Conservation (phyloP, 2,113 vertebrate genomes). For the Scophthalmus maximus region DNA sequence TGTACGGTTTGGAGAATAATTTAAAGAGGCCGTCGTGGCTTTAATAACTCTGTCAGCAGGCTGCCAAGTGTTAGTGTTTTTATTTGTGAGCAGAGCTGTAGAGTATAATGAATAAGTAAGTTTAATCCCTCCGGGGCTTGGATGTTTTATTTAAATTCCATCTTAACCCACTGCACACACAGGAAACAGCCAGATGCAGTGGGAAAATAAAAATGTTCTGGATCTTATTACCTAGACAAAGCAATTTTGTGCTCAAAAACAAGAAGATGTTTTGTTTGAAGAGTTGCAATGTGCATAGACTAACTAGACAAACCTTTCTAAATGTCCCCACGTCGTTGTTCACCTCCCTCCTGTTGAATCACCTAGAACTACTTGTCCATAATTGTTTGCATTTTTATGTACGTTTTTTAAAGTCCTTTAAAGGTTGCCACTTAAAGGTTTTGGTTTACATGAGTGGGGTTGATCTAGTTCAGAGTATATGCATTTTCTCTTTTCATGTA, state of each 20-base stretch:
- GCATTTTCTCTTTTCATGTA: background rate
- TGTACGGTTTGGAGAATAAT: constrained; percentile 6
- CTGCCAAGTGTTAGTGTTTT: constrained; percentile 53
- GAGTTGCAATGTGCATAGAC: background rate
- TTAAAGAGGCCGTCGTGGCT: constrained; percentile 17
- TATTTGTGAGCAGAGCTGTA: constrained; percentile 32
- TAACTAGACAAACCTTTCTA: background rate
- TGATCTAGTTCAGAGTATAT: constrained; percentile 3
- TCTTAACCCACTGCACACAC: constrained; percentile 16
- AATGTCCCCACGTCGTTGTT: background rate
- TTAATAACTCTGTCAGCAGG: constrained; percentile 23
- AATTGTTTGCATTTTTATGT: background rate
- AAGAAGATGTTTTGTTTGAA: background rate
- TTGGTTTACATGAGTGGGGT: background rate
- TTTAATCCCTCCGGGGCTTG: constrained; percentile 2
- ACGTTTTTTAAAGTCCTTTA: background rate
- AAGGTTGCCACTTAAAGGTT: too few species aligned
- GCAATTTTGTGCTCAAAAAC: background rate
- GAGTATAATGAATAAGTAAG: constrained; percentile 19
- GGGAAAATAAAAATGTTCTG: constrained; percentile 11
- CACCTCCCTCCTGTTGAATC: background rate
- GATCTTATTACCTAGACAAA: background rate
- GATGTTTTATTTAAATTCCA: constrained; percentile 48
- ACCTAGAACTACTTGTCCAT: background rate
- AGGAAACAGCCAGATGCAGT: constrained; percentile 34